A percentile compares a stretch with the other conserved stretches of the same genome.
These are phyloP conservation scores for Heliangelus exortis DNA, from an alignment of 2,797 vertebrate genomes.

Conservation along the genomic window DNA sequence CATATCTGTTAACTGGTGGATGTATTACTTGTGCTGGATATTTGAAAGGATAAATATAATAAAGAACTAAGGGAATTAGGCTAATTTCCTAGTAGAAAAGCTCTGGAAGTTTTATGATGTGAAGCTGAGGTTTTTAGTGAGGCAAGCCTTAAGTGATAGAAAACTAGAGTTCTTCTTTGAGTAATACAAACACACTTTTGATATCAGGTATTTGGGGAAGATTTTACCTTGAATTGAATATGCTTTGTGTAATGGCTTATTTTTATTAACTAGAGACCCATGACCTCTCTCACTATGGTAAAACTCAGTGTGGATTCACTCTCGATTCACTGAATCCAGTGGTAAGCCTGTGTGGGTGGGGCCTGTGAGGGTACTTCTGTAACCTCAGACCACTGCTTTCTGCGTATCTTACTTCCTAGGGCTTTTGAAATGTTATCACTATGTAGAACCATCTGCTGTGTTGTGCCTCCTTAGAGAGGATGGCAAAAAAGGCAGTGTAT, in stretches of 20 bases:
- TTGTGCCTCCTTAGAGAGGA: neutral
- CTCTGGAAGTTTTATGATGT: neutral
- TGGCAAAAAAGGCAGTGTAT: neutral
- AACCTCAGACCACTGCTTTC: neutral
- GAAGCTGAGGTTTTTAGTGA: neutral
- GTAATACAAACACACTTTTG: neutral
- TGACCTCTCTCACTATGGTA: neutral
- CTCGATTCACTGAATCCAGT: too few species aligned
- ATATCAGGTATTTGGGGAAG: neutral
- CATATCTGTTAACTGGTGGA: neutral
- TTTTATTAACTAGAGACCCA: neutral
- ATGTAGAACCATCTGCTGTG: neutral
- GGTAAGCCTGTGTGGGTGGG: neutral
- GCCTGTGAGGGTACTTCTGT: rapidly evolving
- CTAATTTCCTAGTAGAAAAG: neutral
- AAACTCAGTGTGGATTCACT: neutral
- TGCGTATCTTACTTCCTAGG: neutral
- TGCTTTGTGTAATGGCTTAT: neutral
- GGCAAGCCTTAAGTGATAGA: neutral
- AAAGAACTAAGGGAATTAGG: neutral
- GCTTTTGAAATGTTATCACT: neutral
- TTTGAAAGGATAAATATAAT: neutral
- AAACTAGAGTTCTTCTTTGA: neutral
- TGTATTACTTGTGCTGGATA: neutral
- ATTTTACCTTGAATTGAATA: neutral